phyloP scores from a whole-genome alignment of 2,888 invertebrate species.

The Sthenelais limicola region DNA sequence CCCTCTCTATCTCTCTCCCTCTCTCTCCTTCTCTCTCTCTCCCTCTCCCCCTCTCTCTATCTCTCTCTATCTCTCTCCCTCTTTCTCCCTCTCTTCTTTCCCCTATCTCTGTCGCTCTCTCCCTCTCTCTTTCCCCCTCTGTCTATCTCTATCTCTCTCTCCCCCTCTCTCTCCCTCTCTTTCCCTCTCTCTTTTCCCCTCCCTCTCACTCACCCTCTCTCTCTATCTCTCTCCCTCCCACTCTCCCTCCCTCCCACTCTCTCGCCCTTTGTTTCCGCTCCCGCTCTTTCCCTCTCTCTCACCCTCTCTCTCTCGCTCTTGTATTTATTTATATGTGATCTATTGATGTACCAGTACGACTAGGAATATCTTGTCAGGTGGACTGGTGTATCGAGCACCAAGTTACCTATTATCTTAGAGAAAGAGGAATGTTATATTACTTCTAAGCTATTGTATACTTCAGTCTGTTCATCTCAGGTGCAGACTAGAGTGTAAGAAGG shows the following conservation, averaged over 20 bases:
- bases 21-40: not conserved
- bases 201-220: slow-evolving; percentile 4
- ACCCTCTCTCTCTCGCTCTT: no score
- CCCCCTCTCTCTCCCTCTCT: not conserved
- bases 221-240: slow-evolving; percentile 5
- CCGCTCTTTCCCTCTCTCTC: no score
- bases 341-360: no score
- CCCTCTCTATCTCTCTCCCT: not conserved
- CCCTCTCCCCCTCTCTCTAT: not conserved
- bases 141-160: not conserved
- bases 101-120: not conserved
- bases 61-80: not conserved
- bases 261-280: no score
- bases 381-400: no score
- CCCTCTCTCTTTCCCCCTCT: not conserved
- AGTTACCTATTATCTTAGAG: no score
- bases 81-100: not conserved
- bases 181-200: not conserved
- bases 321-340: no score
- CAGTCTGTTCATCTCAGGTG: no score
- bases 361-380: no score
- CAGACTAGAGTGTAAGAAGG: no score
- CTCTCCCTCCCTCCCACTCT: not conserved
- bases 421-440: no score
- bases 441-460: no score